Evolutionary conservation across 2,113 vertebrate genomes (phyloP).

Genomic region (Microtus montanus): DNA sequence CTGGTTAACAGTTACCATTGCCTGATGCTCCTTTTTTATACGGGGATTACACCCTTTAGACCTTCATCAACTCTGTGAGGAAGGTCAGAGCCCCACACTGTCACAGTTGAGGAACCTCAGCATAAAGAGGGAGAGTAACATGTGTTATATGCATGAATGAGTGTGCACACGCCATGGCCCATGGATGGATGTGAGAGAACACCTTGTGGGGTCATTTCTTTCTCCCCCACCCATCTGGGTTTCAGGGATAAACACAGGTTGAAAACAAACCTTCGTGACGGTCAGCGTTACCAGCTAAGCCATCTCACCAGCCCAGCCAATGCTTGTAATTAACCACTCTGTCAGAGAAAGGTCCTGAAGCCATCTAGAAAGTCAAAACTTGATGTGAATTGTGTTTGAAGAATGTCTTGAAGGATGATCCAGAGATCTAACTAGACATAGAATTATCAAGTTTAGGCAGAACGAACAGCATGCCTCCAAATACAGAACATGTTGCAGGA

Average conservation of each 20-base stretch:
- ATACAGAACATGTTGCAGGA: no score
- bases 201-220: background rate
- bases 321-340: no score
- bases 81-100: background rate
- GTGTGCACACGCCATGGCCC: background rate
- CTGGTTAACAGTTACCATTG: no score
- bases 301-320: background rate
- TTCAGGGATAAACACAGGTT: background rate
- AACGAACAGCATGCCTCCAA: background rate
- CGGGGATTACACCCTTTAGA: background rate
- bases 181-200: background rate
- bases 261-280: background rate
- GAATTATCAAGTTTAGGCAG: background rate
- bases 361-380: background rate
- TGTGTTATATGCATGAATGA: background rate
- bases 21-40: background rate
- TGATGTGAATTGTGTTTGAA: background rate
- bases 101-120: background rate
- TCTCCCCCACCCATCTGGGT: fast-evolving
- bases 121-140: no score
- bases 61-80: background rate
- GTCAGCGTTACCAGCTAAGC: background rate
- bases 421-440: background rate
- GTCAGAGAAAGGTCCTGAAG: no score
- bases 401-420: no score